Evolutionary conservation across 2,888 invertebrate genomes (phyloP), one percentile per base, ranked within the genome.

Genomic region (Vandiemenella viatica): DNA sequence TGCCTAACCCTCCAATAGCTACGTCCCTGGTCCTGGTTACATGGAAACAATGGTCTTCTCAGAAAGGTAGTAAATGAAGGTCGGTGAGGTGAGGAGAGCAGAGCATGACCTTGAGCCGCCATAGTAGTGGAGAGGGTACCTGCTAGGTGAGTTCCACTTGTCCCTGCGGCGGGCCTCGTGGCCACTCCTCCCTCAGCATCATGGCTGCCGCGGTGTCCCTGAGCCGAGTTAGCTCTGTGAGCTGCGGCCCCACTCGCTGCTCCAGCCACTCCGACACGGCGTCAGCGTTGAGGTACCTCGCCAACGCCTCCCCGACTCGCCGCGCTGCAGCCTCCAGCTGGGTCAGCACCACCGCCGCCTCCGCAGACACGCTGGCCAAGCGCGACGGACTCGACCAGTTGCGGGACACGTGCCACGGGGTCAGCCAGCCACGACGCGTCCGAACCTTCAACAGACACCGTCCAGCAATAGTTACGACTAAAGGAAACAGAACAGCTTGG

Each of bases 261-360:
- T 67, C 64, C 19, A 67, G 50, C 68, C 68, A 69, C 54, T 69
- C 68, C 1, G 59, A 55, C 5, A 63, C 58, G 4, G 65, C 63
- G 57, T 60, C 59, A 20, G 53, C 48, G 50, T 65, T 62, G 54
- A 59, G 63, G 53, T 64, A 64, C 46, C 58, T 55, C 2, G 50
- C 42, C 44, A 67, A 53, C 6, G 58, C 58, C 15, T 55, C 53
- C 37, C 50, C 53, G 21, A 61, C 59, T 37, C 56, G 55, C 21
- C 55, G 57, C n/a, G 57, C 57, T 10, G 63, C 55, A 4, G 54
- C 48, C n/a, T 56, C 55, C 16, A 63, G 52, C 32, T 60, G 40
- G 40, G n/a, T 55, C 43, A 15, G 50, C 52, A 32, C 20, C 37
- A 5, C 50, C 53, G 8, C 50, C 45, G n/a, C 44, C 42, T 15